These are phyloP conservation scores for Thalassoma bifasciatum DNA, from an alignment of 2,113 vertebrate species.

Conservation along the genomic window DNA sequence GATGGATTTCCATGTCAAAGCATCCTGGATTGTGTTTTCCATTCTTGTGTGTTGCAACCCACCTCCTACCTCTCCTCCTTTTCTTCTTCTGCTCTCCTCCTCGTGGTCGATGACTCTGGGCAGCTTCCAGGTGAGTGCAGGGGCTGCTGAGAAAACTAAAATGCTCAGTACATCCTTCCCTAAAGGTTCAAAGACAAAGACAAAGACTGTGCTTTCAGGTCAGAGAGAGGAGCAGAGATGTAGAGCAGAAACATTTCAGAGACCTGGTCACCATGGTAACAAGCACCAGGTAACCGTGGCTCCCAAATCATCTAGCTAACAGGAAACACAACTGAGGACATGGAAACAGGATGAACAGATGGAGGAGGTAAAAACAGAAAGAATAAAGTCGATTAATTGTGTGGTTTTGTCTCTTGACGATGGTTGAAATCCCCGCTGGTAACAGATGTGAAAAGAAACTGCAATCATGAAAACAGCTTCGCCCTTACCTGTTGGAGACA, in stretches of 20 bases:
- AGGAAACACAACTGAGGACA: constrained; percentile 44
- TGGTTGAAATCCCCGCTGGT: background rate
- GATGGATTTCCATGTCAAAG: background rate
- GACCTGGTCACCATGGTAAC: constrained; percentile 67
- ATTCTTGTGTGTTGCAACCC: background rate
- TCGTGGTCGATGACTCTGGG: background rate
- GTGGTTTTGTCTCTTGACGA: background rate
- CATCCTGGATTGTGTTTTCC: background rate
- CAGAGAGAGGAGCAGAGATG: background rate
- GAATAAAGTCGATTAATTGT: background rate
- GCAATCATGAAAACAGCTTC: no score
- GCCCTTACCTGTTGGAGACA: no score
- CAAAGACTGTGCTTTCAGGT: constrained; percentile 33
- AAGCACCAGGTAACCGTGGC: constrained; percentile 37
- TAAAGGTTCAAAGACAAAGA: constrained; percentile 44
- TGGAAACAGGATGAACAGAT: constrained; percentile 19
- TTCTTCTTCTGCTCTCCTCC: background rate
- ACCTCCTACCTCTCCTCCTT: background rate
- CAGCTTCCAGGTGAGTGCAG: background rate
- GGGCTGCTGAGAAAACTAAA: background rate
- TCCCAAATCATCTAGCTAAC: constrained; percentile 32
- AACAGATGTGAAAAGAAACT: no score
- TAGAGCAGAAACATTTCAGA: constrained; percentile 30
- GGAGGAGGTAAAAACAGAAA: background rate
- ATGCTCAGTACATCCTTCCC: background rate